Evolutionary conservation across 2,113 vertebrate species (phyloP), one percentile per base, ranked within the genome.

Genomic region (Etia nguti): DNA sequence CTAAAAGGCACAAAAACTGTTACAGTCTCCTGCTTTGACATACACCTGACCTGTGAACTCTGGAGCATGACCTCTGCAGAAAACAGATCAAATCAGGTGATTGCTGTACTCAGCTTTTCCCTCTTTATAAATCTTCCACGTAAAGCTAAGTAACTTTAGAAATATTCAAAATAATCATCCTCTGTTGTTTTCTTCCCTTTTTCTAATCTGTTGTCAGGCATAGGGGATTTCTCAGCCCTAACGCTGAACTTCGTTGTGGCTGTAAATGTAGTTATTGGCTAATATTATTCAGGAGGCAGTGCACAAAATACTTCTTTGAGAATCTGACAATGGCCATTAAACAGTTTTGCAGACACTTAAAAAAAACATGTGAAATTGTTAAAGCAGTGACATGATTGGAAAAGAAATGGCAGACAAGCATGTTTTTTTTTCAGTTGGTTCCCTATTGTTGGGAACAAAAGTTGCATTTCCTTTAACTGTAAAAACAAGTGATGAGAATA

Each of bases 331-430:
- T 95, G 93, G 84, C 75, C 41, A 87, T 82, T 62, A 88, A 75
- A 92, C 86, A 91, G 80, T 80, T 57, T 52, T 73, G 52, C 16
- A 85, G 62, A 62, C 75, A 16, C n/a, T 75, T 48, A 38, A 79
- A 86, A 36, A 84, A 22, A 62, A 85, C 80, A 83, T 70, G 46
- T 89, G 83, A 90, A 86, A 84, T 90, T 90, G 80, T 91, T 77
- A 89, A 90, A 92, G 88, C 90, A 68, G 89, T 92, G 48, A 91
- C 92, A 83, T 94, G 84, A 95, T 16, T 38, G 16, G 55, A 41
- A 12, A 62, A 85, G 54, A 88, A 84, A 86, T 80, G 83, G 16
- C 34, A 68, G 85, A 56, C 34, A 43, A 84, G 70, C 20, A 10
- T 59, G 38, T 2, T 7, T 84, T 12, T 34, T 65, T 90, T 87